Percentiles rank a stretch among this genome's conserved stretches.
Conservation (phyloP, 2,888 invertebrate genomes). For the Melolontha melolontha region DNA sequence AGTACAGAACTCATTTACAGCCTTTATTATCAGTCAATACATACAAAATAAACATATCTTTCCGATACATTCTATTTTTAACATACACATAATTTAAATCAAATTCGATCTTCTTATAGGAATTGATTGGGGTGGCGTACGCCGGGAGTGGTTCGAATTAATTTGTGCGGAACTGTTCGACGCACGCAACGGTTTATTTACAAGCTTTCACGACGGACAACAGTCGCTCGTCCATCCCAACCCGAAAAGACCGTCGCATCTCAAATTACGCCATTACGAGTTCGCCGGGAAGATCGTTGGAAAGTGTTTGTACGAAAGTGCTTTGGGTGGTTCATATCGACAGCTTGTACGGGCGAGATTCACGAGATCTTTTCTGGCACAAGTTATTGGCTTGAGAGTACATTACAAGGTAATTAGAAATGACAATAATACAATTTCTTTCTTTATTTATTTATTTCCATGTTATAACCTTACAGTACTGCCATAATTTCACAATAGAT, state of each 20-base stretch:
- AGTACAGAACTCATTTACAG: too few species aligned
- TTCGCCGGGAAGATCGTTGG: slow-evolving; percentile 94
- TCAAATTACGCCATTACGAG: slow-evolving; percentile 91
- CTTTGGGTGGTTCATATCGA: slow-evolving; percentile 88
- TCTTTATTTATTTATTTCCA: background rate
- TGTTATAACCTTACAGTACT: background rate
- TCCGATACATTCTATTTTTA: too few species aligned
- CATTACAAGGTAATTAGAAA: slow-evolving; percentile 81
- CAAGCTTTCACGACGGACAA: slow-evolving; percentile 86
- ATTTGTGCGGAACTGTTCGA: slow-evolving; percentile 91
- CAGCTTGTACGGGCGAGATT: slow-evolving; percentile 92
- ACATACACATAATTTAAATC: slow-evolving; percentile 28
- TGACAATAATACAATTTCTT: slow-evolving; percentile 11
- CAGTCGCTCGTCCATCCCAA: slow-evolving; percentile 93
- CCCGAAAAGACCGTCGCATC: slow-evolving; percentile 78
- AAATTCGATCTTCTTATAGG: slow-evolving; percentile 67
- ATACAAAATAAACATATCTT: too few species aligned
- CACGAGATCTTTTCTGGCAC: slow-evolving; percentile 92
- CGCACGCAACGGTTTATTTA: slow-evolving; percentile 84
- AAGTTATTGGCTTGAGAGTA: slow-evolving; percentile 92
- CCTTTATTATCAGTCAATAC: too few species aligned
- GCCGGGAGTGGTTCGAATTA: slow-evolving; percentile 95
- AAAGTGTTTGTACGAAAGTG: slow-evolving; percentile 94
- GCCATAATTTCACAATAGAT: slow-evolving; percentile 26
- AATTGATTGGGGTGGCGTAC: slow-evolving; percentile 93